phyloP scores from a whole-genome alignment of 2,113 vertebrate species.

The Cygnus atratus region DNA sequence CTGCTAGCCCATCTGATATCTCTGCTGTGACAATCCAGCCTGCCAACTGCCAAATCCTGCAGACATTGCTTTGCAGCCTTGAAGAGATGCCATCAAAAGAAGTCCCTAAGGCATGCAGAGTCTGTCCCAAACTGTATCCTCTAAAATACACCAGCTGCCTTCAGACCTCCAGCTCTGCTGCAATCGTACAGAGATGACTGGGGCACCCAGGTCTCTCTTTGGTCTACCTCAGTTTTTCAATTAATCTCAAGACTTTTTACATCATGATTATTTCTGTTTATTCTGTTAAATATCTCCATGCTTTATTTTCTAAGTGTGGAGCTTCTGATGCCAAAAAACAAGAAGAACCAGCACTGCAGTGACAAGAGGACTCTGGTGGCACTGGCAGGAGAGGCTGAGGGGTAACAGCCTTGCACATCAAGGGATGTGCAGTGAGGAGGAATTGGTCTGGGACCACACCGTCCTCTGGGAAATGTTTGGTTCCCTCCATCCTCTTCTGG shows the following conservation, averaged over 20 bases:
- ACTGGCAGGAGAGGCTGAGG: not conserved
- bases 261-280: not conserved
- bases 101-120: not conserved
- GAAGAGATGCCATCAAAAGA: not conserved
- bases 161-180: not conserved
- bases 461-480: not conserved
- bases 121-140: not conserved
- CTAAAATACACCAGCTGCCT: not conserved
- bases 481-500: not conserved
- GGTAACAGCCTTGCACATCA: not conserved
- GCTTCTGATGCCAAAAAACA: not conserved
- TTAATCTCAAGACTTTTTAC: not conserved
- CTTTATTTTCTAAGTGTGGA: not conserved
- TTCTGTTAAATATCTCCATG: not conserved
- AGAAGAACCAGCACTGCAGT: not conserved
- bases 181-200: not conserved
- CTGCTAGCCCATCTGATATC: not conserved
- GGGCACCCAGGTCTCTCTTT: not conserved
- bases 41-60: not conserved
- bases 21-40: not conserved
- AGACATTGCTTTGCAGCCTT: not conserved
- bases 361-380: not conserved
- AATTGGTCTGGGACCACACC: not conserved
- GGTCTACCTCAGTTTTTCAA: constrained; percentile 30
- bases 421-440: not conserved